phyloP scores from a whole-genome alignment of 2,113 vertebrate species.

The Hippocampus barbouri region DNA sequence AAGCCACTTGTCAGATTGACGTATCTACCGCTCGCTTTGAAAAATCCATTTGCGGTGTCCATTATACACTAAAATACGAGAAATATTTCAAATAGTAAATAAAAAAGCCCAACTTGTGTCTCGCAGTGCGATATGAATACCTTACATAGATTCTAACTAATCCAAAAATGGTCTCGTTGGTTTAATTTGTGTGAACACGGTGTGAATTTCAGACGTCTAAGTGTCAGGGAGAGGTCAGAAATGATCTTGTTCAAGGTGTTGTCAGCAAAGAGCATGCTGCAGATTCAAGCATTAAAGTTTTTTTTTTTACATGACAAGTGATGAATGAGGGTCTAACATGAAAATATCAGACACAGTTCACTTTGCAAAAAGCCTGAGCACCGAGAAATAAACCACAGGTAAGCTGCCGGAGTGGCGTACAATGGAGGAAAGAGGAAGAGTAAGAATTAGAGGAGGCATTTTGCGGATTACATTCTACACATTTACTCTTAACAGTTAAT shows the following conservation, averaged over 20 bases:
- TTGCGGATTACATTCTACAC: no score
- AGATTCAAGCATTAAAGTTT: neutral
- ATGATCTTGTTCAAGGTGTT: neutral
- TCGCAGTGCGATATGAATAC: neutral
- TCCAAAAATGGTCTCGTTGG: neutral
- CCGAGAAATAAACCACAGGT: no score
- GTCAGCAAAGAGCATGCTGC: neutral
- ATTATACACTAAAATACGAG: neutral
- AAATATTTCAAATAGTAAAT: no score
- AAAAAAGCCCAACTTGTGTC: neutral
- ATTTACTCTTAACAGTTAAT: no score
- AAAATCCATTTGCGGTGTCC: neutral
- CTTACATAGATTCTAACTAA: no score
- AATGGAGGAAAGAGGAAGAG: no score
- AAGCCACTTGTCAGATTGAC: neutral
- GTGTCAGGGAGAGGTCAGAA: neutral
- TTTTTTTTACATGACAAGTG: neutral
- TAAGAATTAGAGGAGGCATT: no score
- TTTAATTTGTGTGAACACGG: neutral
- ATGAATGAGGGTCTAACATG: neutral
- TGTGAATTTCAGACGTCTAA: neutral
- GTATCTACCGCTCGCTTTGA: neutral
- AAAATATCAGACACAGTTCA: neutral
- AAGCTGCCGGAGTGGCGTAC: no score
- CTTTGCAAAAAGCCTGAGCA: no score